phyloP scores from a whole-genome alignment of 2,888 invertebrate species.

The Willowsia nigromaculata region DNA sequence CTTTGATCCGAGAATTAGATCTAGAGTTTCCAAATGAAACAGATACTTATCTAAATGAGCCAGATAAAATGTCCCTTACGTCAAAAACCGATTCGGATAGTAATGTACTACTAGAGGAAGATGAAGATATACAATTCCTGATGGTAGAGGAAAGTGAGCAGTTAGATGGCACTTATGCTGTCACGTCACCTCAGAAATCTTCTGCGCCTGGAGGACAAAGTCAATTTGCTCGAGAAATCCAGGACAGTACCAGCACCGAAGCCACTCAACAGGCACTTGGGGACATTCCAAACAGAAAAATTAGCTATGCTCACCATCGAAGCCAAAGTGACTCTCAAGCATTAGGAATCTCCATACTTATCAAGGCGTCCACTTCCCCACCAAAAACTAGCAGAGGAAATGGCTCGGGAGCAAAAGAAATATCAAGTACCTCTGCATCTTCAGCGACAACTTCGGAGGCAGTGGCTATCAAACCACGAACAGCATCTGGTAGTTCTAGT shows the following conservation, averaged over 20 bases:
- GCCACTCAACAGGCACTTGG: neutral
- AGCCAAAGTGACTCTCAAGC: conserved; percentile 77
- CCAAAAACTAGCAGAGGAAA: conserved; percentile 67
- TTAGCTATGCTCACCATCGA: conserved; percentile 74
- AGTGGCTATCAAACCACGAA: conserved; percentile 31
- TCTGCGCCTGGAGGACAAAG: neutral
- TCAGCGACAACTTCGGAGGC: conserved; percentile 27
- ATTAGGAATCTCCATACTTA: conserved; percentile 50
- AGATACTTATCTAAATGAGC: conserved; percentile 24
- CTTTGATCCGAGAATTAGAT: conserved; percentile 49
- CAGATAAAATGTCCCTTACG: conserved; percentile 74
- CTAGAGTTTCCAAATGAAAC: conserved; percentile 49
- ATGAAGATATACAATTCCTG: conserved; percentile 68
- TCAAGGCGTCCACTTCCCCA: conserved; percentile 51
- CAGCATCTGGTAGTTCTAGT: neutral
- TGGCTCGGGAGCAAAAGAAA: conserved; percentile 40
- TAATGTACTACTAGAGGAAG: conserved; percentile 73
- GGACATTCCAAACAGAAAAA: conserved; percentile 52
- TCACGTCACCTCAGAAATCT: neutral
- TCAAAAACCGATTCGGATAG: conserved; percentile 73
- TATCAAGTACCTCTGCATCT: neutral
- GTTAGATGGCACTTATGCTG: conserved; percentile 24
- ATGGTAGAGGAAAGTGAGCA: conserved; percentile 66
- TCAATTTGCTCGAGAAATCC: conserved; percentile 46
- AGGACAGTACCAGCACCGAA: neutral